Percentiles rank a stretch among this genome's conserved stretches.
phyloP scores from a whole-genome alignment of 2,113 vertebrate genomes.

The Microtus pennsylvanicus region DNA sequence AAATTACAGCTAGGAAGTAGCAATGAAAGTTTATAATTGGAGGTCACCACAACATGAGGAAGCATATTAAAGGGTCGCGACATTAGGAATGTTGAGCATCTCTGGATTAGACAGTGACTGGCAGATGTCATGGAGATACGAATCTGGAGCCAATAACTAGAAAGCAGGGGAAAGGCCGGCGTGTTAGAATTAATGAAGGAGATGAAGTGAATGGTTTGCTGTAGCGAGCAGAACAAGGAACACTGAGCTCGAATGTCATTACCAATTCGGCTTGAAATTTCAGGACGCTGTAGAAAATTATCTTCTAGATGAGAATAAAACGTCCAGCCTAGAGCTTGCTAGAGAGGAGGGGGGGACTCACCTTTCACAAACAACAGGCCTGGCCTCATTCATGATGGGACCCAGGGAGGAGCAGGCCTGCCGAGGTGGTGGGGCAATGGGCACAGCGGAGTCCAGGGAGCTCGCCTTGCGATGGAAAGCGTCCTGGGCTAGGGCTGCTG shows the following conservation, averaged over 20 bases:
- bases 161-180: not conserved
- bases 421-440: conserved; percentile 94
- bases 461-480: conserved; percentile 87
- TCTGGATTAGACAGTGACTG: not conserved
- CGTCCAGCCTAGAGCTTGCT: not conserved
- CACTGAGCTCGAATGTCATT: not conserved
- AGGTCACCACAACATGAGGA: not conserved
- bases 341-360: conserved; percentile 69
- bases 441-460: conserved; percentile 88
- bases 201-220: not conserved
- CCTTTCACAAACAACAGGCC: conserved; percentile 97
- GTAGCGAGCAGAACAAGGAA: not conserved
- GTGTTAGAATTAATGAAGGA: not conserved
- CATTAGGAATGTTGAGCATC: not conserved
- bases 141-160: not conserved
- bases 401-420: conserved; percentile 96
- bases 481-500: conserved; percentile 83
- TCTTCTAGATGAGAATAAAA: not conserved
- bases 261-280: not conserved
- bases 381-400: conserved; percentile 90
- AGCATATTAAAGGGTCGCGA: too few species aligned
- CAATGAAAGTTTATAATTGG: not conserved
- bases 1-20: not conserved
- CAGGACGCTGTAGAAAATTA: not conserved
- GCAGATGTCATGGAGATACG: not conserved